Conservation (phyloP, 2,888 invertebrate species). For the Campoplex capitator region DNA sequence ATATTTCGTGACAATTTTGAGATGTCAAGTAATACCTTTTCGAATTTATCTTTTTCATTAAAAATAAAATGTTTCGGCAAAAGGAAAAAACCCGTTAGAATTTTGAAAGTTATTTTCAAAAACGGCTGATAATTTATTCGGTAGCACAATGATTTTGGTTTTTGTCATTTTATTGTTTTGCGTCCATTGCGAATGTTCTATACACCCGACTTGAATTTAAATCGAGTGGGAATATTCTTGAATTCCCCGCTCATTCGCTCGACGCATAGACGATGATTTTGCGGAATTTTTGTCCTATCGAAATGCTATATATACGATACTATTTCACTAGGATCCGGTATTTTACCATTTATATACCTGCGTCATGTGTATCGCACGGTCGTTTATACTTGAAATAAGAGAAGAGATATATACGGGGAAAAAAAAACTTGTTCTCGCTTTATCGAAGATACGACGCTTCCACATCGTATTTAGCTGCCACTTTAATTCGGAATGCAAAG, state of each 20-base stretch:
- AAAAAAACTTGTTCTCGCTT: constrained; percentile 36
- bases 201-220: constrained; percentile 14
- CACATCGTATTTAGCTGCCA: background rate
- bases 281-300: constrained; percentile 8
- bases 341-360: constrained; percentile 1
- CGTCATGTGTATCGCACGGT: background rate
- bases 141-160: background rate
- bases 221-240: background rate
- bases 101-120: background rate
- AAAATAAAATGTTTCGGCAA: background rate
- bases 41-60: background rate
- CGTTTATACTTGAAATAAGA: background rate
- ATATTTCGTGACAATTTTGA: too few species aligned
- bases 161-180: background rate
- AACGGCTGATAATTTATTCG: background rate
- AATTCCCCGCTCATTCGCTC: background rate
- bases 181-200: constrained; percentile 7
- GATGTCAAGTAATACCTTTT: too few species aligned
- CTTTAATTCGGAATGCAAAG: background rate
- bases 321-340: constrained; percentile 24
- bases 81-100: background rate
- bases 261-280: constrained; percentile 12
- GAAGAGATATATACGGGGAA: background rate
- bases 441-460: constrained; percentile 17
- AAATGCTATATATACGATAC: background rate